phyloP scores from a whole-genome alignment of 2,113 vertebrate species.

The Halichoerus grypus region DNA sequence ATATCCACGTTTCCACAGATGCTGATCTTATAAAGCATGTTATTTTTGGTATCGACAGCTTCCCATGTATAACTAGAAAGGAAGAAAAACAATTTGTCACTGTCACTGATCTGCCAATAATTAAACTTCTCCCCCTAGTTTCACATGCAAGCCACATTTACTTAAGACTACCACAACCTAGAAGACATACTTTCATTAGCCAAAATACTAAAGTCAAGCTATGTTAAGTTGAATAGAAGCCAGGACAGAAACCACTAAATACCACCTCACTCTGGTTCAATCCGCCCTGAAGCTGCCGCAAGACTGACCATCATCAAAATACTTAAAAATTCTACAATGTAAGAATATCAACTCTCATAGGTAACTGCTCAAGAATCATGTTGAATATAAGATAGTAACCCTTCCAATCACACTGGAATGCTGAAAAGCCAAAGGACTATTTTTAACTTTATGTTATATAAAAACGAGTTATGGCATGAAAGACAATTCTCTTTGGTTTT shows the following conservation, averaged over 20 bases:
- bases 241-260: slow-evolving; percentile 57
- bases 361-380: background rate
- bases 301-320: background rate
- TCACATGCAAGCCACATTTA: slow-evolving; percentile 21
- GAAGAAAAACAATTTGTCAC: slow-evolving; percentile 68
- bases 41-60: slow-evolving; percentile 91
- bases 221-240: background rate
- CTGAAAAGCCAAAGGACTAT: background rate
- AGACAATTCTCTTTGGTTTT: background rate
- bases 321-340: background rate
- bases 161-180: slow-evolving; percentile 33
- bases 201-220: background rate
- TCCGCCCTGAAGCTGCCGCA: background rate
- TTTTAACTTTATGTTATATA: background rate
- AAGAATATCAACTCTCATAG: background rate
- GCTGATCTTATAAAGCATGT: slow-evolving; percentile 91
- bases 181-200: background rate
- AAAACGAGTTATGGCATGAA: background rate
- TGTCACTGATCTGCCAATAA: slow-evolving; percentile 42
- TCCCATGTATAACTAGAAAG: slow-evolving; percentile 94
- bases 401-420: background rate
- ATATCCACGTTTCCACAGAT: slow-evolving; percentile 87
- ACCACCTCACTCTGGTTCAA: background rate
- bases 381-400: background rate
- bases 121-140: slow-evolving; percentile 39